Evolutionary conservation across 2,888 invertebrate species (phyloP), one percentile per base, ranked within the genome.

Genomic region (Epinotia demarniana): DNA sequence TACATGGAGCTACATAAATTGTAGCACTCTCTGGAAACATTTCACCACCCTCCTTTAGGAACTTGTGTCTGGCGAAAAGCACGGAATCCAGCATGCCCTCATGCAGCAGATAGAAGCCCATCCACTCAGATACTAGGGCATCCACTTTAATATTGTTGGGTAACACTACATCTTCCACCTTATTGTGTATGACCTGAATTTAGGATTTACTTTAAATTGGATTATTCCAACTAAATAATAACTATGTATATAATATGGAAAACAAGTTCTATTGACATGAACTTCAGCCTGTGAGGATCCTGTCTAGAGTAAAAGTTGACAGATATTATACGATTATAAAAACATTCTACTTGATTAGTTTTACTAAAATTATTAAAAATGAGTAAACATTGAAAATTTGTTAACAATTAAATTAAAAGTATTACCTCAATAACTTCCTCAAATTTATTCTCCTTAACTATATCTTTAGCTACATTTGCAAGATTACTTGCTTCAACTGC

Each of bases 81-180:
- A 99, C 97, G 0, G 98, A 98, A 87, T 98, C 97, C 72, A 99
- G 88, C 99, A 99, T 99, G 9, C 98, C 98, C 90, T 99, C 99
- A 86, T 99, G 99, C 18, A 99, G 91, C 49, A 99, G 94, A 90
- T 98, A 99, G 89, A 99, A 99, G 0, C 99, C 99, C 99, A 99
- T 99, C 99, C 99, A 99, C 92, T 99, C 99, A 0, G 99, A 99
- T 6, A 99, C 96, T 78, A 99, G 97, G 12, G 98, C 95, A 89
- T 99, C 99, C 1, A 98, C 97, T 89, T 97, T 96, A 11, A 95
- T 94, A 69, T 95, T 85, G 78, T 87, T 81, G 0, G 97, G 96
- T 68, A 97, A 88, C 0, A 89, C 86, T 3, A 98, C 94, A 84
- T 98, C 96, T 93, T 98, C 98, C 9, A 98, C 95, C 92, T 94